Evolutionary conservation across 2,113 vertebrate species (phyloP).

Genomic region (Tapirus terrestris): DNA sequence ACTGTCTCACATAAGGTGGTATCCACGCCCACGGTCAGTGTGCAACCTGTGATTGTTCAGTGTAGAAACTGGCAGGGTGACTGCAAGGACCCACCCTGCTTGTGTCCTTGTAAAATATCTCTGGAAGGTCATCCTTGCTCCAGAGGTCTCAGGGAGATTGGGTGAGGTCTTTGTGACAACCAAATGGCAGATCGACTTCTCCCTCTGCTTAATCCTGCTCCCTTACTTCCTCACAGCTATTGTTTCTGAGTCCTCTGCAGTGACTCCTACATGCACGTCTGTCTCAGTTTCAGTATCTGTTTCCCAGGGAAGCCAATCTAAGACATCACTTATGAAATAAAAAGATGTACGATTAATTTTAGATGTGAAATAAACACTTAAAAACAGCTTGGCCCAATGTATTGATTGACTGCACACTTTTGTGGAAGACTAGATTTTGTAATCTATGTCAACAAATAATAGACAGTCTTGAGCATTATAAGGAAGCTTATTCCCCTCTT

Average conservation of each 20-base stretch:
- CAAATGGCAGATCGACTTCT: not conserved
- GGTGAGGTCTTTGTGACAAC: not conserved
- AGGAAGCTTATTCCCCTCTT: not conserved
- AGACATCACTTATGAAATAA: not conserved
- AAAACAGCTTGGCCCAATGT: not conserved
- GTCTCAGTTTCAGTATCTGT: not conserved
- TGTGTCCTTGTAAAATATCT: not conserved
- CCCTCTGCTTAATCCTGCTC: not conserved
- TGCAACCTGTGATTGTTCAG: not conserved
- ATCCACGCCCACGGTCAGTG: not conserved
- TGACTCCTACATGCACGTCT: not conserved
- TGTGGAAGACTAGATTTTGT: not conserved
- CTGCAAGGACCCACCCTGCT: not conserved
- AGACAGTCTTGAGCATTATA: not conserved
- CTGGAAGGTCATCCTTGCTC: not conserved
- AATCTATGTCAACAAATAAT: not conserved
- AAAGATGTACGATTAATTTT: not conserved
- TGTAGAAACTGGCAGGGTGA: not conserved
- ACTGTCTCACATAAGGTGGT: not conserved
- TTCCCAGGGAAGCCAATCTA: not conserved
- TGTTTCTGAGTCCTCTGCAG: not conserved
- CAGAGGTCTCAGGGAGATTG: not conserved
- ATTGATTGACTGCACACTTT: not conserved
- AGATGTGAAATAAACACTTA: not conserved
- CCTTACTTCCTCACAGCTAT: not conserved